Evolutionary conservation across 2,797 vertebrate species (phyloP).

Genomic region (Characodon lateralis): DNA sequence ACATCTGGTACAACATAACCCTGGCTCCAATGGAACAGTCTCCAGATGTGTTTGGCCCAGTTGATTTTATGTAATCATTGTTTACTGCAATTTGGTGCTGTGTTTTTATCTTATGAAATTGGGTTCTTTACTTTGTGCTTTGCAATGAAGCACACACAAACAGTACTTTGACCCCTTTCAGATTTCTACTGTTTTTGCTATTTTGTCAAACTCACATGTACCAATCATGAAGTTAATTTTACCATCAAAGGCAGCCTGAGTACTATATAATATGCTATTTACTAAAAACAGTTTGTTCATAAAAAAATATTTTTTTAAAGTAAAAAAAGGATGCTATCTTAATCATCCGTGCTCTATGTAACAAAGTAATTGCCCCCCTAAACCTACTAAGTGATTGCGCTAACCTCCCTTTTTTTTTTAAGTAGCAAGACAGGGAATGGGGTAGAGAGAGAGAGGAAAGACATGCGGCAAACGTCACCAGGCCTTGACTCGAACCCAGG

Average conservation of each 20-base stretch:
- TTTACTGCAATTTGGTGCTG: slow-evolving; percentile 10
- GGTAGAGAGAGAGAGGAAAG: too few relatives aligned
- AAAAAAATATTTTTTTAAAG: neutral
- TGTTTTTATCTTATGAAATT: slow-evolving; percentile 7
- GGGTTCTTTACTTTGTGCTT: neutral
- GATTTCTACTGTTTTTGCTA: neutral
- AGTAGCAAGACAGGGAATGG: too few relatives aligned
- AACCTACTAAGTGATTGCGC: too few relatives aligned
- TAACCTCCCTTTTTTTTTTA: too few relatives aligned
- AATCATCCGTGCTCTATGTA: too few relatives aligned
- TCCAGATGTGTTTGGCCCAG: slow-evolving; percentile 75
- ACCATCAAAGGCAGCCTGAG: neutral
- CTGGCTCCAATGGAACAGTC: slow-evolving; percentile 58
- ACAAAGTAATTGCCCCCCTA: too few relatives aligned
- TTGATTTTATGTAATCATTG: slow-evolving; percentile 28
- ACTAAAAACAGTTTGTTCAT: neutral
- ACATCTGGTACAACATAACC: slow-evolving; percentile 67
- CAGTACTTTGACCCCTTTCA: neutral
- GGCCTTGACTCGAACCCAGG: too few relatives aligned
- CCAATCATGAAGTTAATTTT: neutral
- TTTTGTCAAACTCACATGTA: neutral
- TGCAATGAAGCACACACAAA: neutral
- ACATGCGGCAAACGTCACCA: too few relatives aligned
- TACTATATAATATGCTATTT: too few relatives aligned
- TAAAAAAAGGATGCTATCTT: too few relatives aligned